phyloP scores from a whole-genome alignment of 2,113 vertebrate genomes.

The Cryptomyrus ogoouensis region DNA sequence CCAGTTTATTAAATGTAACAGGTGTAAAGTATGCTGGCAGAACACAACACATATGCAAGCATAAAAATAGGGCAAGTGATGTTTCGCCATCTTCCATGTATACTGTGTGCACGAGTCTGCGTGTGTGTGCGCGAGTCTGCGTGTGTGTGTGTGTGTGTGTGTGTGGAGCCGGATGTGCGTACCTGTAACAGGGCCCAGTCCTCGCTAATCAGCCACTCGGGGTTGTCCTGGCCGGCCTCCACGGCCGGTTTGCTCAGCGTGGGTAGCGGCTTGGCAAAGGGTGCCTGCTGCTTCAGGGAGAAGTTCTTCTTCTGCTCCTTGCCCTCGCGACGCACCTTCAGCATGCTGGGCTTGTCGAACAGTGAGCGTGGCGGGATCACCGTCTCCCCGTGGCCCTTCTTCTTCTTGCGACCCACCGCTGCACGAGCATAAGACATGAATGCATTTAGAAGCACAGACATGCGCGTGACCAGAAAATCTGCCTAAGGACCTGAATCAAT shows the following conservation, averaged over 20 bases:
- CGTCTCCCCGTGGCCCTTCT: conserved; percentile 80
- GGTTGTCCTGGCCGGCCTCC: conserved; percentile 80
- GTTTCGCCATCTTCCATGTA: not conserved
- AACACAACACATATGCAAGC: not conserved
- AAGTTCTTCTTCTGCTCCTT: conserved; percentile 91
- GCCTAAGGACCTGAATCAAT: not conserved
- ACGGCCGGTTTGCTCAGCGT: conserved; percentile 78
- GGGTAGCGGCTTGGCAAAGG: conserved; percentile 81
- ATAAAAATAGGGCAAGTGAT: not conserved
- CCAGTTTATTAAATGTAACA: not conserved
- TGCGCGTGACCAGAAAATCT: not conserved
- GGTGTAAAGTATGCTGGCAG: not conserved
- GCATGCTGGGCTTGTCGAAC: conserved; percentile 81
- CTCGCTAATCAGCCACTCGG: conserved; percentile 89
- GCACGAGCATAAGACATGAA: conserved; percentile 7
- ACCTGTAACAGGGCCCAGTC: conserved; percentile 93
- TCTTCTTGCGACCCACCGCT: conserved; percentile 82
- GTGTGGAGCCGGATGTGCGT: not conserved
- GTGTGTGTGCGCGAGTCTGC: not conserved
- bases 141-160: not conserved
- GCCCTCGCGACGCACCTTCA: conserved; percentile 80
- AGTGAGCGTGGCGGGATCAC: conserved; percentile 86
- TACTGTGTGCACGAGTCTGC: not conserved
- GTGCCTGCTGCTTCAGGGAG: conserved; percentile 81
- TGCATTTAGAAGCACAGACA: not conserved